Evolutionary conservation across 2,113 vertebrate genomes (phyloP).

Genomic region (Cryptomyrus ogoouensis): DNA sequence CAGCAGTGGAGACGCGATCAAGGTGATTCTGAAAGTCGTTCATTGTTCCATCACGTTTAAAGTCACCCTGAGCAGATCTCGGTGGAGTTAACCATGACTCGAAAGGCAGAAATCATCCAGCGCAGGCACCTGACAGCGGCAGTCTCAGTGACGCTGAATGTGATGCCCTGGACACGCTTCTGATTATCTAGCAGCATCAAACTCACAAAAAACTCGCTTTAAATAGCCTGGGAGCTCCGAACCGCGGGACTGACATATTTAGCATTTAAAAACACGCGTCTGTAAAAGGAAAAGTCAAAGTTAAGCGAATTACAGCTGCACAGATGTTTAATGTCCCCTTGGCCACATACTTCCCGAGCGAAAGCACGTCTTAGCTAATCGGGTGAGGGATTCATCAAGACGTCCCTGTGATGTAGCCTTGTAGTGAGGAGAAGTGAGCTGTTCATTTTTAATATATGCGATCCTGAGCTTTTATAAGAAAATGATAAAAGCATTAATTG

Average conservation of each 20-base stretch:
- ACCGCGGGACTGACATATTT: background rate
- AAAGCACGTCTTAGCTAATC: background rate
- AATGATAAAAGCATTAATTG: slow-evolving; percentile 2
- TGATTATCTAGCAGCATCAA: background rate
- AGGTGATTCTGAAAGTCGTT: background rate
- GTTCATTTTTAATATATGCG: background rate
- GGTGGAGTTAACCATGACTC: background rate
- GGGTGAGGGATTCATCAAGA: background rate
- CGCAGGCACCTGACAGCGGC: background rate
- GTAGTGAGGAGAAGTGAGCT: background rate
- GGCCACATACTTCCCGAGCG: background rate
- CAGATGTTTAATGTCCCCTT: background rate
- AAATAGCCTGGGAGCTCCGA: background rate
- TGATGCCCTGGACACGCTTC: background rate
- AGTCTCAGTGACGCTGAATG: background rate
- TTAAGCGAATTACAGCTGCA: background rate
- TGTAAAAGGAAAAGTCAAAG: background rate
- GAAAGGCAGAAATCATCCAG: background rate
- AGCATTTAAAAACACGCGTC: background rate
- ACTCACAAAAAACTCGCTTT: background rate
- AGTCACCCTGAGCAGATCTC: slow-evolving; percentile 5
- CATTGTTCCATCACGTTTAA: background rate
- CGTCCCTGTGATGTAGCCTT: background rate
- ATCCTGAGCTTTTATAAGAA: background rate
- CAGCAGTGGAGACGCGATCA: background rate